phyloP scores from a whole-genome alignment of 2,113 vertebrate species.

The Sinocyclocheilus anshuiensis region DNA sequence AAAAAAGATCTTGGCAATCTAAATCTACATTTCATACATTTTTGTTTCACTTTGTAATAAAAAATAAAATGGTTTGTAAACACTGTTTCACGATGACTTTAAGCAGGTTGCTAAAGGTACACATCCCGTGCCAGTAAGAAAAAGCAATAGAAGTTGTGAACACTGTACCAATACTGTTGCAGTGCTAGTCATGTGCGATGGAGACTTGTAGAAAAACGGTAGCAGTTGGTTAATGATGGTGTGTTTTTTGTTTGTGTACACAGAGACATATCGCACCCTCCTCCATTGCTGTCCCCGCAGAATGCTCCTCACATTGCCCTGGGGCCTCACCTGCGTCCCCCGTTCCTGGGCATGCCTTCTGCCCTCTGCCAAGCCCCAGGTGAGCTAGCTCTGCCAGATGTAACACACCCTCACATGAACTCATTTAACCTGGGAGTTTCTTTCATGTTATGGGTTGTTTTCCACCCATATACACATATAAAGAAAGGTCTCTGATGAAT shows the following conservation, averaged over 20 bases:
- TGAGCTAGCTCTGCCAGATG: constrained; percentile 67
- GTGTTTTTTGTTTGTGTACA: constrained; percentile 52
- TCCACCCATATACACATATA: not conserved
- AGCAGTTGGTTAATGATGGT: constrained; percentile 12
- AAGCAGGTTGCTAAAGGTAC: not conserved
- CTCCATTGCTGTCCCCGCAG: constrained; percentile 89
- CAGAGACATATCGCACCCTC: constrained; percentile 92
- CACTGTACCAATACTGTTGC: not conserved
- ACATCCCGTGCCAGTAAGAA: too few relatives aligned
- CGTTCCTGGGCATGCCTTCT: constrained; percentile 91
- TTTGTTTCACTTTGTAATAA: not conserved
- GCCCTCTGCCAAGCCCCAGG: constrained; percentile 94
- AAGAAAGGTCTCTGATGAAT: not conserved
- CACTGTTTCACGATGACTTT: not conserved
- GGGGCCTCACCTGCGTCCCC: constrained; percentile 92
- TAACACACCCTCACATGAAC: not conserved
- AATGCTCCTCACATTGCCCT: constrained; percentile 91
- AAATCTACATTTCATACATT: too few relatives aligned
- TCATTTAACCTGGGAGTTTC: constrained; percentile 1
- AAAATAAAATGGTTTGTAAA: not conserved
- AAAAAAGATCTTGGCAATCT: too few relatives aligned
- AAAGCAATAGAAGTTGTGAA: too few relatives aligned
- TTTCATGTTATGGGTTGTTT: not conserved
- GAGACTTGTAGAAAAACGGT: not conserved
- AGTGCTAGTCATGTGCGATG: not conserved